Percentiles rank a stretch among this genome's conserved stretches.
These are phyloP conservation scores for Saccopteryx bilineata DNA, from an alignment of 2,113 vertebrate genomes.

Conservation along the genomic window DNA sequence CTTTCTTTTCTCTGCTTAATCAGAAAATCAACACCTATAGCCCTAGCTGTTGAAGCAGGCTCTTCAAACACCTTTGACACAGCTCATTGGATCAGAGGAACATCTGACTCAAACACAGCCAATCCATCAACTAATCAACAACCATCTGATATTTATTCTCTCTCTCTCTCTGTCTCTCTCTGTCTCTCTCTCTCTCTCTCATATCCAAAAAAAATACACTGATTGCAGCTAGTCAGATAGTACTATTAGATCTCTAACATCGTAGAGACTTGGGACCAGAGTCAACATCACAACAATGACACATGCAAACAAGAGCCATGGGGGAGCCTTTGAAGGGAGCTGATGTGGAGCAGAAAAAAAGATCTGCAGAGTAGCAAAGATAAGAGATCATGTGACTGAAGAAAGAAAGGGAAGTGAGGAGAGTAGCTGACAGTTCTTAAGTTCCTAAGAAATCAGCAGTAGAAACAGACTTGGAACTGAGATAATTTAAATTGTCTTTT, in stretches of 20 bases:
- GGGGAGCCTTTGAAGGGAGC: background rate
- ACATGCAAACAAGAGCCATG: background rate
- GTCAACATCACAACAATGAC: background rate
- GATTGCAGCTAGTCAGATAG: background rate
- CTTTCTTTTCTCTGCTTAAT: background rate
- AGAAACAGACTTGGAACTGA: too few species aligned
- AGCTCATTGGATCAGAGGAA: background rate
- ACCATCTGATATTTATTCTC: background rate
- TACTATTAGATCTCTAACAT: background rate
- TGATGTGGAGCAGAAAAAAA: background rate
- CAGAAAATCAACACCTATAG: background rate
- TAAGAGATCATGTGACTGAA: background rate
- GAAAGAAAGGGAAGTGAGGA: background rate
- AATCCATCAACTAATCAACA: background rate
- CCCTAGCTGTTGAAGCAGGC: background rate
- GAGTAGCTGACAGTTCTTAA: background rate
- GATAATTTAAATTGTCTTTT: background rate
- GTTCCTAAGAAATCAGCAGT: too few species aligned
- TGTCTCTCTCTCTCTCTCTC: background rate
- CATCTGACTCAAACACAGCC: background rate
- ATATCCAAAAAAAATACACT: background rate
- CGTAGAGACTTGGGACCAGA: background rate
- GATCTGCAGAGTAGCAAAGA: background rate
- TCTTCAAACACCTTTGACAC: background rate
- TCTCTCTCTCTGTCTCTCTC: background rate